These are phyloP conservation scores for Siphlonurus alternatus DNA, from an alignment of 2,888 invertebrate species.

Conservation along the genomic window DNA sequence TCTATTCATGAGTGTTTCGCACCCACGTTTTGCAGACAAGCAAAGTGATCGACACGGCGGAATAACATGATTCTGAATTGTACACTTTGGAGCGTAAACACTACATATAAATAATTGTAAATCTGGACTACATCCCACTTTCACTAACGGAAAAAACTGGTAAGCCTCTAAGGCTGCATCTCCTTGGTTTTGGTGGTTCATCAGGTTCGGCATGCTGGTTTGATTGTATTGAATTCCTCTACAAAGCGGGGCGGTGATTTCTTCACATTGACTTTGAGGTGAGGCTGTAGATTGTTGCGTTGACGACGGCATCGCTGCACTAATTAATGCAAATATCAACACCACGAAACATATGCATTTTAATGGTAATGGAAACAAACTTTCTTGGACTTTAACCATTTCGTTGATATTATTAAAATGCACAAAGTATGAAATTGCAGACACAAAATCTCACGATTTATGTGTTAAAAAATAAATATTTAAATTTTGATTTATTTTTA, in stretches of 20 bases:
- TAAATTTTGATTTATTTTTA: too few species aligned
- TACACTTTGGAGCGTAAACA: constrained; percentile 90
- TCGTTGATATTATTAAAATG: too few species aligned
- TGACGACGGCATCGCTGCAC: background rate
- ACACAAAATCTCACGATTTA: too few species aligned
- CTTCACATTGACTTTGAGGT: constrained; percentile 80
- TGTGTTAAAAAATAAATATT: too few species aligned
- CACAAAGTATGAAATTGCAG: too few species aligned
- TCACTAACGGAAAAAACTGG: constrained; percentile 84
- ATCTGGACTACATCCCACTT: constrained; percentile 86
- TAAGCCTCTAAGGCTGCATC: constrained; percentile 87
- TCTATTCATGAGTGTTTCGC: constrained; percentile 66
- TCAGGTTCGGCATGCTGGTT: constrained; percentile 90
- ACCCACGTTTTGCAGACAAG: constrained; percentile 68
- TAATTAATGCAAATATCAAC: background rate
- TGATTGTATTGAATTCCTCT: constrained; percentile 84
- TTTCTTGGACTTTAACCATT: background rate
- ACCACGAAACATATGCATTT: background rate
- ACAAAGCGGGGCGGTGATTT: constrained; percentile 83
- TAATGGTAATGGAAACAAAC: background rate
- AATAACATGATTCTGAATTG: constrained; percentile 71
- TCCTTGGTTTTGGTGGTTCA: constrained; percentile 83
- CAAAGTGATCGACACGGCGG: constrained; percentile 85
- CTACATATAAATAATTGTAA: constrained; percentile 91
- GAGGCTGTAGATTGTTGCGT: background rate